A percentile compares a stretch with the other conserved stretches of the same genome.
These are phyloP conservation scores for Laterallus jamaicensis DNA, from an alignment of 2,113 vertebrate species.

Conservation along the genomic window DNA sequence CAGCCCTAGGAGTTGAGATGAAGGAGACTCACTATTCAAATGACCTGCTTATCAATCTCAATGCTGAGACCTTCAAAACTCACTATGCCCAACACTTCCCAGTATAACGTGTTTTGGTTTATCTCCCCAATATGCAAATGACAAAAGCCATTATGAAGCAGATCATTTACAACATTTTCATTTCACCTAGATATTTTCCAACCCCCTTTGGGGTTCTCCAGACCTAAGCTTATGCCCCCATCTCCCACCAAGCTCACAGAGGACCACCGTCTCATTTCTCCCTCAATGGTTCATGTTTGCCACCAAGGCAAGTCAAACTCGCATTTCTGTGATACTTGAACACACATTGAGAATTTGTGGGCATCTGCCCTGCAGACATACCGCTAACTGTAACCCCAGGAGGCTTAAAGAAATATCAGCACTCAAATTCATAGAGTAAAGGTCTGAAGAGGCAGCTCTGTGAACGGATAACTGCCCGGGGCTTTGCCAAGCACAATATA, in stretches of 20 bases:
- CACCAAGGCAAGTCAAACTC: slow-evolving; percentile 30
- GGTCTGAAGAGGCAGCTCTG: slow-evolving; percentile 67
- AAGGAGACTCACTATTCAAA: neutral
- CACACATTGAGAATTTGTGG: slow-evolving; percentile 39
- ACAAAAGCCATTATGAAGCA: neutral
- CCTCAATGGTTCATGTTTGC: neutral
- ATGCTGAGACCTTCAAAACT: neutral
- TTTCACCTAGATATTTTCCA: neutral
- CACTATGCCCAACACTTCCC: neutral
- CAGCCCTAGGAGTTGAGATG: neutral
- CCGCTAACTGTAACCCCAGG: slow-evolving; percentile 60
- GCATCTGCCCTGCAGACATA: slow-evolving; percentile 66
- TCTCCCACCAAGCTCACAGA: accelerated
- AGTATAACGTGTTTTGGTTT: neutral
- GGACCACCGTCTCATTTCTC: neutral
- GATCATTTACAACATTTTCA: neutral
- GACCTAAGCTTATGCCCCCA: neutral
- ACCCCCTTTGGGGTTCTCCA: neutral
- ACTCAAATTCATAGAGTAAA: slow-evolving; percentile 71
- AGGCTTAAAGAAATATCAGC: slow-evolving; percentile 73
- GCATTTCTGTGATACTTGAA: slow-evolving; percentile 55
- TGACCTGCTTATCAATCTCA: accelerated
- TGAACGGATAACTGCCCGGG: slow-evolving; percentile 70
- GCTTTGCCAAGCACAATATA: slow-evolving; percentile 74
- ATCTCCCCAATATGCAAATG: neutral